Conservation (phyloP, 1,140 invertebrate species). For the Drosophila paulistorum region DNA sequence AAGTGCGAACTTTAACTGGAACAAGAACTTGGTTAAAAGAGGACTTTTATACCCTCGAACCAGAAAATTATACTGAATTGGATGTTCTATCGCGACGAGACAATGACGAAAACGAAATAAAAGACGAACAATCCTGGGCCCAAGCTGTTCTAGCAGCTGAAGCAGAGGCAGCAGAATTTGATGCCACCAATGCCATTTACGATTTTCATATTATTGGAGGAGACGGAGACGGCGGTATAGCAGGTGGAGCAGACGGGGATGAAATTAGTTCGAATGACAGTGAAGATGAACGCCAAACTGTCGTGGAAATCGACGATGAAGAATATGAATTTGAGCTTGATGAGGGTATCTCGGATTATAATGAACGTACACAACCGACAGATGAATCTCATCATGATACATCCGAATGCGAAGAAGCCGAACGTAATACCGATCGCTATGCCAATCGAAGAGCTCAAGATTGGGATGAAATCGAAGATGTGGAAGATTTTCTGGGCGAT, state of each 20-base stretch:
- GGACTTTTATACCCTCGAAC: conserved; percentile 64
- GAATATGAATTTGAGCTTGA: conserved; percentile 74
- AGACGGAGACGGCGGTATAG: conserved; percentile 33
- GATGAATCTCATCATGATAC: conserved; percentile 80
- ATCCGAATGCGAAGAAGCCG: conserved; percentile 79
- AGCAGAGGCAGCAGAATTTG: conserved; percentile 64
- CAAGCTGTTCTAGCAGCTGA: conserved; percentile 55
- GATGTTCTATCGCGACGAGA: not conserved
- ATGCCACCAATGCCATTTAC: conserved; percentile 66
- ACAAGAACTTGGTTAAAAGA: conserved; percentile 73
- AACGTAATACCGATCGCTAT: conserved; percentile 76
- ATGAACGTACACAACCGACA: conserved; percentile 74
- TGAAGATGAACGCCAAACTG: conserved; percentile 77
- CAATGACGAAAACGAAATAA: conserved; percentile 14
- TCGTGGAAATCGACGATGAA: conserved; percentile 77
- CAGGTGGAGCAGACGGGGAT: conserved; percentile 28
- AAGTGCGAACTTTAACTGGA: conserved; percentile 66
- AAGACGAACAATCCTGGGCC: conserved; percentile 44
- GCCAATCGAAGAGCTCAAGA: conserved; percentile 68
- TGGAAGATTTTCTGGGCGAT: conserved; percentile 62
- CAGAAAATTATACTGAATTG: not conserved
- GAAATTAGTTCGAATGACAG: conserved; percentile 58
- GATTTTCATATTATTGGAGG: conserved; percentile 50
- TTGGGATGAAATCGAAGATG: conserved; percentile 70
- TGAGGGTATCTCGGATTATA: conserved; percentile 78